Evolutionary conservation across 2,888 invertebrate species (phyloP), one percentile per base, ranked within the genome.

Genomic region (Latrodectus hesperus): DNA sequence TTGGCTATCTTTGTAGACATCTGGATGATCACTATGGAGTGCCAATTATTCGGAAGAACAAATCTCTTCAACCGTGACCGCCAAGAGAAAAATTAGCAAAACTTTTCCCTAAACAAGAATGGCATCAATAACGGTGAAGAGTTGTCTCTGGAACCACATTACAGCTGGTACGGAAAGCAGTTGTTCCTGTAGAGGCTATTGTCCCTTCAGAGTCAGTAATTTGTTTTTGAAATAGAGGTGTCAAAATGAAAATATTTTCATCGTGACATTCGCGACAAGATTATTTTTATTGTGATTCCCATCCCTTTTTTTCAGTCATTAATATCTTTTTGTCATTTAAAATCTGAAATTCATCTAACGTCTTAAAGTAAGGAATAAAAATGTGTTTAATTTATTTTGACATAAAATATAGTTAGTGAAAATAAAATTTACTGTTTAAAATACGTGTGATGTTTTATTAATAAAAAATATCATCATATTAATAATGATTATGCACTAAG

Each of bases 151-250:
- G 12, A n/a, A n/a, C n/a, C 49, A 51, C 49, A 22, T 65, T 55
- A 14, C 11, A 53, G 17, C 51, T 17, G 5, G n/a, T 51, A 17
- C 64, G 65, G 76, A 51, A 65, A 76, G n/a, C 9, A 12, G n/a
- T 16, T 51, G n/a, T 76, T 76, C 76, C 76, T 76, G 11, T 17
- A n/a, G 9, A 64, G 76, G 65, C 65, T 65, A 65, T 76, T 76
- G 76, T 38, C n/a, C 76, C 65, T 76, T 76, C 10, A 38, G 38
- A 38, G 6, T 38, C 38, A 16, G 60, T 11, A 60, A 60, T 16
- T 60, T 60, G n/a, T 60, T 60, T 60, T n/a, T 60, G n/a, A 60
- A 60, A 60, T n/a, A n/a, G 6, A 12, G 60, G 60, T 16, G 12
- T 60, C 11, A 60, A n/a, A 16, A 16, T n/a, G 60, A 60, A 60